Evolutionary conservation across 2,888 invertebrate genomes (phyloP), one percentile per base, ranked within the genome.

Genomic region (Chymomyza caudatula): DNA sequence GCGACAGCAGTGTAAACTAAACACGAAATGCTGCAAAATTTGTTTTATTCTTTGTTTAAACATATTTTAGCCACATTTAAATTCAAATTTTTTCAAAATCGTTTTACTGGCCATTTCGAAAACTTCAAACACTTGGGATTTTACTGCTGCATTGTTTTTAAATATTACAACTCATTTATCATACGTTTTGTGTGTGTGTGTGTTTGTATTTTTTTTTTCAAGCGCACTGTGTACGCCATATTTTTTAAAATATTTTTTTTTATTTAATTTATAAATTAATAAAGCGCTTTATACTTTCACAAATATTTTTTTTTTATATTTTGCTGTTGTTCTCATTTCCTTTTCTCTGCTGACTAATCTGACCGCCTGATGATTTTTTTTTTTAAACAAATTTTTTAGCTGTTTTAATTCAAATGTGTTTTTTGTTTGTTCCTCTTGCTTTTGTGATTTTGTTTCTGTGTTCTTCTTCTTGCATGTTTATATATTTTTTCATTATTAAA

Each of bases 221-320:
- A 77, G 75, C 84, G 37, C 84, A 78, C 86, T 78, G 65, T 59
- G 78, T 86, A 71, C 75, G 64, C 82, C 76, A 80, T 82, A 63
- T 73, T 69, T 74, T 73, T 64, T 11, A 71, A 55, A 53, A 55
- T 74, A 60, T 69, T 65, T 49, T 52, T 51, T 60, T 68, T 73
- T 77, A 58, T 69, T 66, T 67, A 66, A 73, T 86, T 86, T 82
- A 79, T 70, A 87, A 84, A 85, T 87, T 74, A 85, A 71, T 80
- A 83, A 87, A 83, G 87, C 82, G 69, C 77, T 78, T 82, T 66
- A 84, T 78, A 74, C 76, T 69, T 84, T 76, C 71, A 77, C 72
- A 76, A 67, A 77, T 67, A 47, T 64, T 59, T 49, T 75, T 63
- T 69, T 64, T 47, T 37, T 63, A 42, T 68, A 63, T 47, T 11